Evolutionary conservation across 2,888 invertebrate species (phyloP).

Genomic region (Limnephilus auricula): DNA sequence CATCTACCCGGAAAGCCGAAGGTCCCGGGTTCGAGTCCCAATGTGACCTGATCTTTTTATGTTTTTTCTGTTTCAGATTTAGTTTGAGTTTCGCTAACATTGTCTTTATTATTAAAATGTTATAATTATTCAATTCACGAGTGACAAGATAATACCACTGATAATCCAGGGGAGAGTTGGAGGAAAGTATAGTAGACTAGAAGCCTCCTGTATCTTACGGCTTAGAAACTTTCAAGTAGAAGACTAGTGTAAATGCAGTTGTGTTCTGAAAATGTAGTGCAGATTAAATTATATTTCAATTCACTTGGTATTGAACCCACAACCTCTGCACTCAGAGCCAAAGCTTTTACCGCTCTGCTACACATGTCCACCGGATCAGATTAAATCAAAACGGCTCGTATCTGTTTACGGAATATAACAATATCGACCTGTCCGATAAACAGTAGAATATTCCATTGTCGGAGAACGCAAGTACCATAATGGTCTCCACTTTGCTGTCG

Average conservation of each 20-base stretch:
- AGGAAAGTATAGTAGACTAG: neutral
- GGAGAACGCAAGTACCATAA: conserved; percentile 2
- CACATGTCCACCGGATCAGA: neutral
- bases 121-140: neutral
- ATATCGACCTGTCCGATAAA: neutral
- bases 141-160: neutral
- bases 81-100: too few relatives aligned
- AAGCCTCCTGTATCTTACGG: neutral
- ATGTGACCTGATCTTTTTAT: too few relatives aligned
- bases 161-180: neutral
- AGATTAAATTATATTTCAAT: neutral
- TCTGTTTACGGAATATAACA: neutral
- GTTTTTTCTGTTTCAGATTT: too few relatives aligned
- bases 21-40: too few relatives aligned
- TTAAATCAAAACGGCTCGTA: neutral
- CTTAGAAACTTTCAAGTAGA: neutral
- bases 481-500: conserved; percentile 19
- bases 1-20: too few relatives aligned
- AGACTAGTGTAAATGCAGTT: neutral
- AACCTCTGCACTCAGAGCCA: neutral
- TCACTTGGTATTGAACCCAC: neutral
- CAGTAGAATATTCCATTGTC: conserved; percentile 2
- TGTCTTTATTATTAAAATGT: too few relatives aligned
- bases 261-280: neutral
- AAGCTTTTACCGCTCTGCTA: neutral